Conservation (phyloP, 1,140 invertebrate genomes). For the Condylostylus longicornis region DNA sequence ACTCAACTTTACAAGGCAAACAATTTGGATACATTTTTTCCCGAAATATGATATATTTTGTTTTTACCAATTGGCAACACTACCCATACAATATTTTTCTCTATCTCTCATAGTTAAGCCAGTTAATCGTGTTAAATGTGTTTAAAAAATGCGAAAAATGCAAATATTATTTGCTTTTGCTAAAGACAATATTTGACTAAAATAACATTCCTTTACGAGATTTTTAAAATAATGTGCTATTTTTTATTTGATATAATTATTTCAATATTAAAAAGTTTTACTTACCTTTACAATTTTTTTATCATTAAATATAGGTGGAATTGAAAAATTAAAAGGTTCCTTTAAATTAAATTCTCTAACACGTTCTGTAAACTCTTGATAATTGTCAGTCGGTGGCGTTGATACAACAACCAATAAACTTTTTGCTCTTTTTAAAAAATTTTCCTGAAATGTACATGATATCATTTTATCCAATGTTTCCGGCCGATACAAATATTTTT, state of each 20-base stretch:
- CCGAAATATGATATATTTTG: no score
- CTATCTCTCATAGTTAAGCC: no score
- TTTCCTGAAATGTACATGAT: constrained; percentile 44
- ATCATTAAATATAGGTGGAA: constrained; percentile 38
- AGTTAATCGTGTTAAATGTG: no score
- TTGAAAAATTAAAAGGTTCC: constrained; percentile 59
- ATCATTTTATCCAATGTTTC: constrained; percentile 40
- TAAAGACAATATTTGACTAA: no score
- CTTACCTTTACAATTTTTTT: constrained; percentile 44
- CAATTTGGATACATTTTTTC: no score
- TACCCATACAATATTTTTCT: no score
- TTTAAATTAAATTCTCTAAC: constrained; percentile 60
- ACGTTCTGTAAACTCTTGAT: constrained; percentile 58
- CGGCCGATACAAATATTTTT: constrained; percentile 74
- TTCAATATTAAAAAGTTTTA: constrained; percentile 9
- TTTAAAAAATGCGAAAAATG: no score
- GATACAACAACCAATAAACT: constrained; percentile 75
- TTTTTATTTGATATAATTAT: neutral
- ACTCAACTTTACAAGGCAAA: no score
- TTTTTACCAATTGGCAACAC: no score
- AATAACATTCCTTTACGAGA: no score
- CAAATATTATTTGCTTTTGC: no score
- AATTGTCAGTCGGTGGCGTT: constrained; percentile 57
- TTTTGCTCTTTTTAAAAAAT: constrained; percentile 53
- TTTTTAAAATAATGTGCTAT: no score